Evolutionary conservation across 2,113 vertebrate genomes (phyloP).

Genomic region (Pogonocichla stellata): DNA sequence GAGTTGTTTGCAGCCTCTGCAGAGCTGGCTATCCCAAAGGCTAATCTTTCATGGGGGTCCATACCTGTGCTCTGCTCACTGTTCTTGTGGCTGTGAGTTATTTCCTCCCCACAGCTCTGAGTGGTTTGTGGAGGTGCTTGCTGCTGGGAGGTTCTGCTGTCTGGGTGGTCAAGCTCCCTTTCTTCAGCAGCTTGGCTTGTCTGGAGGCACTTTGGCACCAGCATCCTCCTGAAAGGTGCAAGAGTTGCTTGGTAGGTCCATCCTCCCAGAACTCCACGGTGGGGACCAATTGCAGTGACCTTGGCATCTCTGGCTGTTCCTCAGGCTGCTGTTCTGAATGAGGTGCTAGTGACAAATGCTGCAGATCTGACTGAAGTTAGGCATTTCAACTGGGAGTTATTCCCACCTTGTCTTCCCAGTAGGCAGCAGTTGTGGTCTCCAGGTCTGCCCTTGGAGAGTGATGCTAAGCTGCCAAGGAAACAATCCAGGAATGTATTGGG

Average conservation of each 20-base stretch:
- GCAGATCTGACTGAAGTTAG: background rate
- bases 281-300: background rate
- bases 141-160: background rate
- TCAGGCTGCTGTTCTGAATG: background rate
- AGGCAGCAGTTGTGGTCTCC: background rate
- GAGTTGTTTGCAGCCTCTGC: background rate
- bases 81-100: background rate
- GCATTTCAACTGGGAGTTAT: background rate
- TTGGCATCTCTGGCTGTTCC: background rate
- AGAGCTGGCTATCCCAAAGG: background rate
- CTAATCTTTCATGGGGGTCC: background rate
- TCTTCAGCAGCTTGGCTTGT: background rate
- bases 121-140: background rate
- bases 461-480: background rate
- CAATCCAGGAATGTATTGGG: fast-evolving
- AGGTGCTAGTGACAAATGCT: background rate
- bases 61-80: background rate
- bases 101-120: background rate
- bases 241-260: background rate
- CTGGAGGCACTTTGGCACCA: background rate
- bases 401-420: background rate
- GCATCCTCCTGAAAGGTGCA: background rate
- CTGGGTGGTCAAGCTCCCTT: background rate
- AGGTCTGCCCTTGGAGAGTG: background rate
- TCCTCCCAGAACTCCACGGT: background rate